Base-by-base conservation (phyloP, 2,888 invertebrate species). In the Phrixothrix hirtus region DNA sequence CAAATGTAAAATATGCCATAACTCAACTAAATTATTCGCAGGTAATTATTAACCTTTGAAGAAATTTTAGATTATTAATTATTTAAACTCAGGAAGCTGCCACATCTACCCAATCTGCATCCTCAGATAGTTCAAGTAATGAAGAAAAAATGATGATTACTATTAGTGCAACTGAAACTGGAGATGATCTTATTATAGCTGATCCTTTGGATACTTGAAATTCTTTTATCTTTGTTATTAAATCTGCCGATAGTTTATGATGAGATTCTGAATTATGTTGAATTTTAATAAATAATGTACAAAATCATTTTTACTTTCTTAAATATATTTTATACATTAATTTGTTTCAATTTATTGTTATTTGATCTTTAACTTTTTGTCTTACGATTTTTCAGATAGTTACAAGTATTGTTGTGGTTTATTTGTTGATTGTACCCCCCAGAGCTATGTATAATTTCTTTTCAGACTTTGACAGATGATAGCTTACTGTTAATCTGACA, bases 71-170 rank as follows among this genome's bases (percentile, higher is more conserved):
- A n/a, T 42, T 6, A n/a, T n/a, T 2, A 9, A 6, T 43, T 32
- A 2, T 21, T n/a, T 17, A 12, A 42, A 6, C 5, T 32, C 71
- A 86, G 86, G 85, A 86, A 72, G 83, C 83, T 37, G 85, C 87
- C 31, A 86, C 87, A 42, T 86, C 87, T n/a, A 87, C 87, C 1
- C 87, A 87, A 65, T 83, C 83, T 1, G 84, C 83, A 70, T 81
- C 82, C 1, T 86, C 87, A 0, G 88, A 87, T 63, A 87, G 86
- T 52, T 77, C 77, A 9, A 87, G 87, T 58, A 84, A 83, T 60
- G 87, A 88, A 61, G 87, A 87, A 62, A 88, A 88, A 71, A 88
- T 88, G 83, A 87, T 88, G 80, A 82, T 88, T 3, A 85, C 86
- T 3, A 84, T 87, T 38, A 85, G 83, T 60, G 81, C 84, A 2